These are phyloP conservation scores for Myotis vivesi DNA, from an alignment of 2,797 vertebrate species.

Conservation along the genomic window DNA sequence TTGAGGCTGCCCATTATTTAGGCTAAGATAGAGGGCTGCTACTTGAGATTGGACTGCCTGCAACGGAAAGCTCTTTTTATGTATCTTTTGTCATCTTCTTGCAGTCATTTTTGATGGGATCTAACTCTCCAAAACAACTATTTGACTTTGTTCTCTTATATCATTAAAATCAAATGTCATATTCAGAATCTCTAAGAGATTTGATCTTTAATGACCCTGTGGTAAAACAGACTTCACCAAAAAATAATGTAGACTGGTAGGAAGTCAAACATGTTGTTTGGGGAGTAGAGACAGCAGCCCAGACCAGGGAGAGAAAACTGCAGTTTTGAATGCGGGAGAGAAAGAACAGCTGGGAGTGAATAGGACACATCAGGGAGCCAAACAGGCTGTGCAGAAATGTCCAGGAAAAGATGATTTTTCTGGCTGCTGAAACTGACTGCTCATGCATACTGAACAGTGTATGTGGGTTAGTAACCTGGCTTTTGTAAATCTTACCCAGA, in stretches of 20 bases:
- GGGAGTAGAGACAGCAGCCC: background rate
- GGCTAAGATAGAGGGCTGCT: background rate
- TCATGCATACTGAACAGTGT: background rate
- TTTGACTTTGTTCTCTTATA: slow-evolving; percentile 37
- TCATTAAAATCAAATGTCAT: slow-evolving; percentile 55
- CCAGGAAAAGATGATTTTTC: background rate
- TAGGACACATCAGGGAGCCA: slow-evolving; percentile 10
- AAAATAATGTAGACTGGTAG: background rate
- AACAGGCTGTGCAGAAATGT: background rate
- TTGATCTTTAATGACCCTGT: background rate
- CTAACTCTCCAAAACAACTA: slow-evolving; percentile 8
- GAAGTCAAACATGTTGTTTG: slow-evolving; percentile 12
- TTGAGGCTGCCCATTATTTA: background rate
- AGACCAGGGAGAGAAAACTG: background rate
- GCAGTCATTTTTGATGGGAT: background rate
- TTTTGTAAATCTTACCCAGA: background rate
- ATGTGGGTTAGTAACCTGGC: background rate
- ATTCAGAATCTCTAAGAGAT: background rate
- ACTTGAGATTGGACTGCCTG: background rate
- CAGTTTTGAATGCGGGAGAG: background rate
- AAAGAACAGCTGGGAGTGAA: slow-evolving; percentile 31
- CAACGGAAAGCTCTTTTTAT: background rate
- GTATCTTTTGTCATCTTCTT: background rate
- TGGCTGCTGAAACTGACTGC: background rate
- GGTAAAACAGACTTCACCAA: slow-evolving; percentile 37